Percentiles rank a stretch among this genome's conserved stretches.
phyloP scores from a whole-genome alignment of 2,797 vertebrate genomes.

The Ptychobarbus kaznakovi region DNA sequence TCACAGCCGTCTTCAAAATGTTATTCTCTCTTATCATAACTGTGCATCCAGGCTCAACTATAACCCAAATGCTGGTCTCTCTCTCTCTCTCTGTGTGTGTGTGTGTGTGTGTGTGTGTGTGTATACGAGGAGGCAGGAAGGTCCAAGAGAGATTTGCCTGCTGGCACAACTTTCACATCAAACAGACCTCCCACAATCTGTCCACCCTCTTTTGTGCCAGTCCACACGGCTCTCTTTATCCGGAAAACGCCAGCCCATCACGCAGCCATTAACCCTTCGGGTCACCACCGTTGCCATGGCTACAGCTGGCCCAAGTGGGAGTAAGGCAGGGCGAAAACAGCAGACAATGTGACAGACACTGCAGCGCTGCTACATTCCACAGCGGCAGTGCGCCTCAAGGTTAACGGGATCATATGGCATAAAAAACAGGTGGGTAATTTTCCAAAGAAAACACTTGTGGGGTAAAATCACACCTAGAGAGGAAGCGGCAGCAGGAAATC shows the following conservation, averaged over 20 bases:
- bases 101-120: background rate
- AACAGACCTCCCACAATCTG: conserved; percentile 29
- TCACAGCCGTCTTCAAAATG: background rate
- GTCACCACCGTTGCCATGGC: conserved; percentile 42
- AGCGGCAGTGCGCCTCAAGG: background rate
- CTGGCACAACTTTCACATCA: conserved; percentile 25
- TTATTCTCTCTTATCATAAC: background rate
- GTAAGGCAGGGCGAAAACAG: background rate
- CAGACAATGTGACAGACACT: background rate
- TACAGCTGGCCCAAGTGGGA: conserved; percentile 11
- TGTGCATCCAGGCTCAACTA: background rate
- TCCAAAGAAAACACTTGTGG: conserved; percentile 28
- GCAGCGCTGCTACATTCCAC: background rate
- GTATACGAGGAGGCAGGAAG: background rate
- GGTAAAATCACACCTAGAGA: conserved; percentile 27
- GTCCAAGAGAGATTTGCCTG: conserved; percentile 13
- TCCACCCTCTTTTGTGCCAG: conserved; percentile 22
- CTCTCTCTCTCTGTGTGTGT: too few relatives aligned
- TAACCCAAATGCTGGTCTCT: background rate
- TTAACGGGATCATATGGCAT: background rate
- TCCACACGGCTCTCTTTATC: conserved; percentile 26
- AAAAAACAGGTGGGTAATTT: background rate
- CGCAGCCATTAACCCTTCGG: conserved; percentile 13
- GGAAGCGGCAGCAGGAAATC: conserved; percentile 28
- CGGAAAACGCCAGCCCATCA: conserved; percentile 18